Conservation (phyloP, 2,113 vertebrate species). For the Elanoides forficatus region DNA sequence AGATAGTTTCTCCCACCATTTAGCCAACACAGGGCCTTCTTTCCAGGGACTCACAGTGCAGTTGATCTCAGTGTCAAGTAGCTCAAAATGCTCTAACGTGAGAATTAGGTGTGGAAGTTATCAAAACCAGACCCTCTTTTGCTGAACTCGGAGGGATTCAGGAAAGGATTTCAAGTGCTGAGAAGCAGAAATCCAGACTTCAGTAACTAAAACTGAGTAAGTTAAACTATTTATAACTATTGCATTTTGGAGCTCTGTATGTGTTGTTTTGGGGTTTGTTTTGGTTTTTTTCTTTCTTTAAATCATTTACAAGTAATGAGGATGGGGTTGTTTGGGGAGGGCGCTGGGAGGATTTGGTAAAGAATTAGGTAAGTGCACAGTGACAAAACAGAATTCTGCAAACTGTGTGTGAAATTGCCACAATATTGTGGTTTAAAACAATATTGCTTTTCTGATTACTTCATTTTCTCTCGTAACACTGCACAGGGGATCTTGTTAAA, state of each 20-base stretch:
- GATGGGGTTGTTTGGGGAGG: not conserved
- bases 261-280: not conserved
- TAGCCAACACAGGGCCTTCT: not conserved
- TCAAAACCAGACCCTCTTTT: not conserved
- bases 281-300: not conserved
- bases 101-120: not conserved
- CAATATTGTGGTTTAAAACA: not conserved
- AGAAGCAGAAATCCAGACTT: not conserved
- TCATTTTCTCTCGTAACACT: not conserved
- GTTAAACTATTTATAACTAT: not conserved
- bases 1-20: not conserved
- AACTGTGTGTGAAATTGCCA: not conserved
- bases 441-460: not conserved
- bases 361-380: not conserved
- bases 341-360: not conserved
- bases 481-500: not conserved
- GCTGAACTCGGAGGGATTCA: not conserved
- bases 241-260: not conserved
- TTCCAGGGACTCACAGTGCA: not conserved
- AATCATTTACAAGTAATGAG: not conserved
- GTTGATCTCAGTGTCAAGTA: not conserved
- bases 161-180: not conserved
- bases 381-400: not conserved
- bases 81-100: not conserved
- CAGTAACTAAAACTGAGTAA: not conserved